These are phyloP conservation scores for Sinonovacula constricta DNA, from an alignment of 1,140 invertebrate genomes.

Conservation along the genomic window DNA sequence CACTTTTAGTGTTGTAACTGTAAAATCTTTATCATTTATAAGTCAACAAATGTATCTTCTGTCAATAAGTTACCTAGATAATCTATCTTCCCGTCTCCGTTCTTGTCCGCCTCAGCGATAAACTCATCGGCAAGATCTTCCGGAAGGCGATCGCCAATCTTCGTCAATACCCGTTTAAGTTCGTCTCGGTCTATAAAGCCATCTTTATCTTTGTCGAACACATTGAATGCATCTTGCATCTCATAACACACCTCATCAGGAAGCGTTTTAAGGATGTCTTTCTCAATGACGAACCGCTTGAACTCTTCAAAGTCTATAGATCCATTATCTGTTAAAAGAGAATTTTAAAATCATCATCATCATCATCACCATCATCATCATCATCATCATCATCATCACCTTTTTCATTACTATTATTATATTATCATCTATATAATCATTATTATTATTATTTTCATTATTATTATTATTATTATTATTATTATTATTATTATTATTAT, in stretches of 20 bases:
- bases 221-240: slow-evolving; percentile 46
- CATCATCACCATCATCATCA: no score
- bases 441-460: no score
- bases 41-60: no score
- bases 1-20: no score
- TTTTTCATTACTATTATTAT: no score
- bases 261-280: slow-evolving; percentile 36
- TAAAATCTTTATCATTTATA: no score
- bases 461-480: no score
- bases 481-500: no score
- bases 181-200: slow-evolving; percentile 32
- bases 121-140: slow-evolving; percentile 49
- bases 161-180: slow-evolving; percentile 33
- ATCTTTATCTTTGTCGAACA: slow-evolving; percentile 37
- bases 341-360: no score
- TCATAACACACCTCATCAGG: slow-evolving; percentile 50
- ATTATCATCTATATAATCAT: no score
- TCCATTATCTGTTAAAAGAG: slow-evolving; percentile 36
- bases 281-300: slow-evolving; percentile 35
- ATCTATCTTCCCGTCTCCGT: slow-evolving; percentile 50
- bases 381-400: no score
- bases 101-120: slow-evolving; percentile 33
- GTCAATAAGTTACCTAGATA: no score
- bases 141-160: slow-evolving; percentile 40
- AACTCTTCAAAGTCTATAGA: slow-evolving; percentile 46